Base-by-base conservation (phyloP, 2,888 invertebrate species). In the Iphiclides podalirius region DNA sequence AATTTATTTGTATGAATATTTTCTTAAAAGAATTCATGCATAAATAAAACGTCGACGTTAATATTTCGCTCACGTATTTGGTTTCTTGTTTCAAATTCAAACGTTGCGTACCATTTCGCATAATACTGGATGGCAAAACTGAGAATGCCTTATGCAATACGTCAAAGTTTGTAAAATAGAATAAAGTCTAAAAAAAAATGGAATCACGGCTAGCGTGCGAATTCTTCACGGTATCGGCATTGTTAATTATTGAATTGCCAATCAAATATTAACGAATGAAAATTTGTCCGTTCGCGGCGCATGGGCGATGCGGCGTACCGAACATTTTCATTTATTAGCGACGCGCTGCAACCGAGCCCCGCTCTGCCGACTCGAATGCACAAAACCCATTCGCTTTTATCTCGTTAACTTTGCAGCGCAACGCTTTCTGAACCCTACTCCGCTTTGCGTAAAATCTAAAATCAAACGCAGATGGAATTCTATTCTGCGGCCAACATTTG, bases 381-480 rank as follows among this genome's bases (percentile, higher is more conserved):
- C n/a, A n/a, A n/a, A n/a, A n/a, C n/a, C 79, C 82, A 84, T 84
- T 84, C 75, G 71, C 75, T 76, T 82, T 84, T 84, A 84, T 83
- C 82, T 81, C 74, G 70, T 77, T 77, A 77, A 67, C 61, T 58
- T 52, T 12, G 28, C 9, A 15, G 4, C 2, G 12, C 61, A 56
- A 39, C 11, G 56, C 7, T 70, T 68, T 67, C 57, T 50, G 45
- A 40, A 62, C 67, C 63, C 61, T 76, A 53, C 38, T 1, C 0
- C 1, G 2, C 1, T 1, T 1, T 0, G 0, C 1, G 45, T 67
- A 79, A 49, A 57, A 72, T 58, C 37, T 44, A 67, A 62, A 70
- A 52, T 67, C 28, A 44, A 12, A 14, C 23, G 35, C 43, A 46
- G n/a, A 1, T 6, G 16, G 39, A 48, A 64, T 72, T 67, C 74